Base-by-base conservation (phyloP, 2,113 vertebrate species). In the Acanthisitta chloris region DNA sequence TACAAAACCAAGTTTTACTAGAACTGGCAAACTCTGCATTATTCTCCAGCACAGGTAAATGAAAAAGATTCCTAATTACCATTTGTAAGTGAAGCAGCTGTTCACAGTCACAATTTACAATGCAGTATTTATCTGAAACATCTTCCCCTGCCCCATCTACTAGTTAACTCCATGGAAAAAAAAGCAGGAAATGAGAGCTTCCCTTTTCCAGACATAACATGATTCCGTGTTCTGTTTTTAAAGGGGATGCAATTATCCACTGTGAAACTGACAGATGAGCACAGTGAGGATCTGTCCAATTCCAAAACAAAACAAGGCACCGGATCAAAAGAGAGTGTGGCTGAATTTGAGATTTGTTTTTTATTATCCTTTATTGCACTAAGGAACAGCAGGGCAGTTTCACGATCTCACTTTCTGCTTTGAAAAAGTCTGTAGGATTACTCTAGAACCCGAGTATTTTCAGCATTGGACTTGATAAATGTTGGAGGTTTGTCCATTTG, bases 311-410 rank as follows among this genome's bases (percentile, higher is more conserved):
- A 95, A 96, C 92, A 93, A 97, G 64, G 95, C 95, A 97, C 94
- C 78, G 79, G 76, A 92, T 97, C 78, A 96, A 85, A 84, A 20
- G 19, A 58, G n/a, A 91, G 20, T 49, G 67, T 71, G 86, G 94
- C 92, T 97, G 91, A 92, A 97, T 96, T 96, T 84, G 90, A 96
- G 90, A 93, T 51, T 93, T 36, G 46, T 48, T 71, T 80, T 88
- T 81, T 97, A 97, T 98, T 97, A 92, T 98, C 97, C 91, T 98
- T 97, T 97, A 97, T 96, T 97, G 97, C 98, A 97, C 98, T 97
- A 97, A 97, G 97, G 97, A 98, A 98, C 97, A 98, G 97, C 86
- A 79, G 93, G 97, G 92, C 71, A 95, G 95, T 94, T 97, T 97
- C 80, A 96, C 94, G 97, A 96, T 93, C 94, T 97, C 90, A 79